Base-by-base conservation (phyloP, 2,888 invertebrate species). In the Gastrophysa polygoni region DNA sequence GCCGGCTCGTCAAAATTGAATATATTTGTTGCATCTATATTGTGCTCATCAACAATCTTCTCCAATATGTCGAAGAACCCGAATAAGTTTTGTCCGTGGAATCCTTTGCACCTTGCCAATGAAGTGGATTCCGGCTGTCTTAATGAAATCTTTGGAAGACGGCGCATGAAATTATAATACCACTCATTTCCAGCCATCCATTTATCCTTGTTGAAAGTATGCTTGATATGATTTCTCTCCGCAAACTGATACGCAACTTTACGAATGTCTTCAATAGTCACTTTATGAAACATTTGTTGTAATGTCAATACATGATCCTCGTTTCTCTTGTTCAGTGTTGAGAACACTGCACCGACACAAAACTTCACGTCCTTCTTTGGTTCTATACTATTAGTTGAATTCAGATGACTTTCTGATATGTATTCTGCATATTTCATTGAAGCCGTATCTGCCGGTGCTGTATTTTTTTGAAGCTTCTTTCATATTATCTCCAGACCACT, bases 1-100 rank as follows among this genome's bases (percentile, higher is more conserved):
- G 64, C 67, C 11, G 59, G 38, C 54, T 67, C 67, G 29, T 67
- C 67, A 10, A 64, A 64, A 44, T 67, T 67, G 32, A 43, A 64
- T 6, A 61, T 18, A 24, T 6, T 38, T n/a, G 21, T 21, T 11
- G 54, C 58, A 14, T 21, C 24, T 21, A 63, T 29, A 20, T 21
- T 29, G 48, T 59, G 7, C 38, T 59, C 49, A 29, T 63, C 59
- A 17, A 47, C 47, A 43, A 59, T 52, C 24, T 47, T 34, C 52
- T 60, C 61, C 29, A 61, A 46, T 34, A 60, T 1, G 44, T 29
- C 32, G 29, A 57, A 57, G 29, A 52, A 52, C 32, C 28, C 29
- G 32, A 5, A 29, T 11, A 52, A 29, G 6, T 34, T 32, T 1
- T 1, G 3, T 10, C n/a, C 48, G 48, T 55, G 61, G 56, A 50